Percentiles rank a stretch among this genome's conserved stretches.
phyloP scores from a whole-genome alignment of 2,113 vertebrate species.

The Chloropsis cyanopogon region DNA sequence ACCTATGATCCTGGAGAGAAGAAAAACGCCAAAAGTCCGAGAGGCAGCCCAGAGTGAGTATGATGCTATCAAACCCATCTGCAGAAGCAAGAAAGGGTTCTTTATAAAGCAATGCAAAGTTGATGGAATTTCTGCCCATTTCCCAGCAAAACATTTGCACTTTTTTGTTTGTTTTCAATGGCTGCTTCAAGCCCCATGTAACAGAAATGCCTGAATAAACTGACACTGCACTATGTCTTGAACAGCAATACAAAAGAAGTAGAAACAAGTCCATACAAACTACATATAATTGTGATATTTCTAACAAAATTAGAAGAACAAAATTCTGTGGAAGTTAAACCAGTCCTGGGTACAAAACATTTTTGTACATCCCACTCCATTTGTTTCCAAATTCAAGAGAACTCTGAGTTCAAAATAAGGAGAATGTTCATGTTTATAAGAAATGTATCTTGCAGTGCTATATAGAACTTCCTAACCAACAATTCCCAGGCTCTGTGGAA shows the following conservation, averaged over 20 bases:
- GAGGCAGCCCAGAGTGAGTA: constrained; percentile 91
- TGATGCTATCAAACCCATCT: constrained; percentile 86
- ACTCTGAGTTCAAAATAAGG: not conserved
- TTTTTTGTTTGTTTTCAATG: not conserved
- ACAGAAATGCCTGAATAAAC: not conserved
- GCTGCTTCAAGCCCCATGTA: not conserved
- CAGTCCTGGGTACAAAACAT: not conserved
- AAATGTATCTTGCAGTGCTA: not conserved
- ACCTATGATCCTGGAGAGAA: constrained; percentile 88
- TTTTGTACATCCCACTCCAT: not conserved
- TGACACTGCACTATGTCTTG: not conserved
- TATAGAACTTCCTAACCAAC: not conserved
- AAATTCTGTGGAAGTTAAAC: not conserved
- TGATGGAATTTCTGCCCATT: not conserved
- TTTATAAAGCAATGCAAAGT: not conserved
- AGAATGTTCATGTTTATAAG: not conserved
- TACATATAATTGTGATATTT: not conserved
- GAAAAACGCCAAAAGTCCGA: constrained; percentile 86
- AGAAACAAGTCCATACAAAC: not conserved
- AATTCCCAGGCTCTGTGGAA: not conserved
- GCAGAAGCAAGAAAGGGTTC: constrained; percentile 9
- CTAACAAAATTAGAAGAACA: not conserved
- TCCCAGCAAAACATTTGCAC: not conserved
- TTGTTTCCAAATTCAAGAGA: not conserved
- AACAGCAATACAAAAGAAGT: not conserved